These are phyloP conservation scores for Chlorocebus sabaeus DNA, from an alignment of 2,113 vertebrate genomes.

Conservation along the genomic window DNA sequence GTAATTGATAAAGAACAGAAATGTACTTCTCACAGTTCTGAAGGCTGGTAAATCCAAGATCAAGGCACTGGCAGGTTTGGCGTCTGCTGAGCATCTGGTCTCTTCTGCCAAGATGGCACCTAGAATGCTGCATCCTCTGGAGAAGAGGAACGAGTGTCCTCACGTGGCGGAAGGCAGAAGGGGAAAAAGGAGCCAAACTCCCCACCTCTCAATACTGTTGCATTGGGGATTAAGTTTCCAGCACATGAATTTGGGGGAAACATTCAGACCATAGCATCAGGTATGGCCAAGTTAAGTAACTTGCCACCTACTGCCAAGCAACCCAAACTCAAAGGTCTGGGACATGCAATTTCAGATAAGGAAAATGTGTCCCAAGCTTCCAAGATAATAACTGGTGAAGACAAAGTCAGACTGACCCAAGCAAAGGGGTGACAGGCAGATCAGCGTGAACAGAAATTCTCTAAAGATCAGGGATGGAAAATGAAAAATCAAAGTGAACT, in stretches of 20 bases:
- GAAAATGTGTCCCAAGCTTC: background rate
- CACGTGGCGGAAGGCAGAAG: background rate
- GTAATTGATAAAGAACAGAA: background rate
- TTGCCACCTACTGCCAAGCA: background rate
- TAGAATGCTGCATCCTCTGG: background rate
- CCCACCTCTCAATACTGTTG: background rate
- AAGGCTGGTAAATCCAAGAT: background rate
- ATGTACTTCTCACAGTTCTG: background rate
- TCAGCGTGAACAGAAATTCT: background rate
- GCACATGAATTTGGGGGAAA: background rate
- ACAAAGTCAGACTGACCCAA: background rate
- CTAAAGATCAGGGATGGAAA: background rate
- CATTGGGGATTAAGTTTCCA: background rate
- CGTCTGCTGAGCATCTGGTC: background rate
- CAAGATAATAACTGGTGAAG: background rate
- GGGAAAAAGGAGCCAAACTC: background rate
- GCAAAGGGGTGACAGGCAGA: background rate
- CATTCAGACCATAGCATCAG: background rate
- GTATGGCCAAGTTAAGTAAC: background rate
- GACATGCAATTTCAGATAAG: background rate
- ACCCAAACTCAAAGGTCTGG: background rate
- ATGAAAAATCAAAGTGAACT: background rate
- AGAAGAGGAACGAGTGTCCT: background rate
- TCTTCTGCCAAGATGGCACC: background rate
- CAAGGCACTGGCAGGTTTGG: background rate